These are phyloP conservation scores for Mus musculus DNA, from an alignment of 2,113 vertebrate genomes.

Conservation along the genomic window DNA sequence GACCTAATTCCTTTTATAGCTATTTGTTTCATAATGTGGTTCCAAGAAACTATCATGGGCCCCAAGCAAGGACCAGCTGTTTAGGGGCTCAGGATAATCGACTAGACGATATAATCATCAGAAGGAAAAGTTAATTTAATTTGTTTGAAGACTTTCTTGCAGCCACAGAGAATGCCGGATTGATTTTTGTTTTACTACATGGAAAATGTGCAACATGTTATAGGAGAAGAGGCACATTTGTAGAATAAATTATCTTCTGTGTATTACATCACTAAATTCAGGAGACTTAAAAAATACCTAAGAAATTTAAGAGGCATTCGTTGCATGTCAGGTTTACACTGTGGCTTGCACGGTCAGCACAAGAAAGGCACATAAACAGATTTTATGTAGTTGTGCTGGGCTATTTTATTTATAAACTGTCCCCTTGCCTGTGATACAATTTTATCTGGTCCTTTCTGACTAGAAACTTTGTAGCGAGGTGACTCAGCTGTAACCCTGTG, in stretches of 20 bases:
- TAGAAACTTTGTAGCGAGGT: not conserved
- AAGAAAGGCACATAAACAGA: not conserved
- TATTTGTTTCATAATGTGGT: slow-evolving; percentile 7
- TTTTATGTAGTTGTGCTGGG: not conserved
- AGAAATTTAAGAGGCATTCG: not conserved
- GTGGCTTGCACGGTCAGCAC: not conserved
- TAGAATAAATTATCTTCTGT: slow-evolving; percentile 46
- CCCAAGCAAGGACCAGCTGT: slow-evolving; percentile 32
- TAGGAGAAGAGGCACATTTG: not conserved
- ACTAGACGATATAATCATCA: not conserved
- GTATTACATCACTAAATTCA: not conserved
- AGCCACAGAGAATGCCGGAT: slow-evolving; percentile 55
- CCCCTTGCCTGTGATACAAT: not conserved
- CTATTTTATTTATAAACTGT: not conserved
- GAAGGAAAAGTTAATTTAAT: slow-evolving; percentile 57
- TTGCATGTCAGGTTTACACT: not conserved
- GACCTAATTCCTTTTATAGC: not conserved
- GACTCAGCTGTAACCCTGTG: not conserved
- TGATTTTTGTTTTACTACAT: slow-evolving; percentile 65
- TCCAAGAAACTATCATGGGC: slow-evolving; percentile 31
- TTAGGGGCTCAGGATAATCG: slow-evolving; percentile 24
- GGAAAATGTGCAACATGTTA: slow-evolving; percentile 45
- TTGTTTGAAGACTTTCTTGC: slow-evolving; percentile 69
- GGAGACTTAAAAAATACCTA: slow-evolving; percentile 4
- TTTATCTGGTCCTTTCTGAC: not conserved